These are phyloP conservation scores for Megamerina dolium DNA, from an alignment of 2,888 invertebrate genomes.

Conservation along the genomic window DNA sequence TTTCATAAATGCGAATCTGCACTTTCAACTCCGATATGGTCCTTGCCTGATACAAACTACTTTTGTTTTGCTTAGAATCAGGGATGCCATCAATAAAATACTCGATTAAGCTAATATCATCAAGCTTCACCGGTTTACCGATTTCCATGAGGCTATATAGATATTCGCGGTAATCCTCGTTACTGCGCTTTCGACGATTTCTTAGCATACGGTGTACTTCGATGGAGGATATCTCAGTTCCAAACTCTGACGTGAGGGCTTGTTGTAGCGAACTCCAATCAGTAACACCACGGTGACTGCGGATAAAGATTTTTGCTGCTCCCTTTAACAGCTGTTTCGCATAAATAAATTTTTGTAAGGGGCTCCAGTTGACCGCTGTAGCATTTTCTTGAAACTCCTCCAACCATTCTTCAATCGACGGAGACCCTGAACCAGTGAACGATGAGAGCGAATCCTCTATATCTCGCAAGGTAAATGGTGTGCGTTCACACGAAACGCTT, in stretches of 20 bases:
- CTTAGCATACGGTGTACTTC: conserved; percentile 10
- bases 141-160: conserved; percentile 18
- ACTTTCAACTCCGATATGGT: conserved; percentile 5
- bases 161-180: conserved; percentile 13
- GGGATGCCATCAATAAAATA: conserved; percentile 17
- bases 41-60: conserved; percentile 8
- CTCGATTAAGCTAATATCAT: conserved; percentile 17
- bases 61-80: conserved; percentile 8
- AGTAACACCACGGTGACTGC: conserved; percentile 13
- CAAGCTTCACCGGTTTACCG: conserved; percentile 13
- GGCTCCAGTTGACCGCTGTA: conserved; percentile 6
- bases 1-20: conserved; percentile 12
- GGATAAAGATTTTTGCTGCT: conserved; percentile 14
- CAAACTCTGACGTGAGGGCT: conserved; percentile 11
- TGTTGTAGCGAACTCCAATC: conserved; percentile 14
- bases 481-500: too few relatives aligned
- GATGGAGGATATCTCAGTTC: conserved; percentile 2
- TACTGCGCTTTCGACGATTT: conserved; percentile 4
- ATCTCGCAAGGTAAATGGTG: too few relatives aligned
- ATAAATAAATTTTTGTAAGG: conserved; percentile 15
- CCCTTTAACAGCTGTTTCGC: conserved; percentile 16
- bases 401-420: too few relatives aligned
- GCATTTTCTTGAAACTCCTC: conserved; percentile 8
- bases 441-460: too few relatives aligned
- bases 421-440: too few relatives aligned